Evolutionary conservation across 1,140 invertebrate species (phyloP).

Genomic region (Lepidurus couesii): DNA sequence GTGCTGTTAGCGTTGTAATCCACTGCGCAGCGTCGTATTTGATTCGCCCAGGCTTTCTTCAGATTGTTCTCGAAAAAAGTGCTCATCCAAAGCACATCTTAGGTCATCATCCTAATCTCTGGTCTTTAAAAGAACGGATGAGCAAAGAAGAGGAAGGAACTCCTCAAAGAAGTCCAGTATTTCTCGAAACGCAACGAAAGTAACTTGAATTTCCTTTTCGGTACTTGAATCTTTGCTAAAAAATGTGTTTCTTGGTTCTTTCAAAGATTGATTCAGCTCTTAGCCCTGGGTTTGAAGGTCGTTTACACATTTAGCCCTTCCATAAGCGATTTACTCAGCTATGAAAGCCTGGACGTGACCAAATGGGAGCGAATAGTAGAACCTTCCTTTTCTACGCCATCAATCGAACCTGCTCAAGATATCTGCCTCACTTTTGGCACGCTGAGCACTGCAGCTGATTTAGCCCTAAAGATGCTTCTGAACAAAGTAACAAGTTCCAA

Average conservation of each 20-base stretch:
- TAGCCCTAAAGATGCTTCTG: background rate
- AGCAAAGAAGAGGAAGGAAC: background rate
- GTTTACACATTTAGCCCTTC: background rate
- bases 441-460: background rate
- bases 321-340: background rate
- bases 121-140: background rate
- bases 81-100: background rate
- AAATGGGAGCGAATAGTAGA: background rate
- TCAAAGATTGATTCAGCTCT: background rate
- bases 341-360: background rate
- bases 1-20: background rate
- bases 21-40: slow-evolving; percentile 1
- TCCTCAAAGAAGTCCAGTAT: background rate
- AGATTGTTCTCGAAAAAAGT: background rate
- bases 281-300: background rate
- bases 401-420: background rate
- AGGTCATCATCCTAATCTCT: background rate
- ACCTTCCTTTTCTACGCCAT: background rate
- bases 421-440: background rate
- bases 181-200: background rate
- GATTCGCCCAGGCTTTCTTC: background rate
- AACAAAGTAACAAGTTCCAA: background rate
- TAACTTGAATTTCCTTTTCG: background rate
- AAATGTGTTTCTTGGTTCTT: background rate
- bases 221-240: too few species aligned